Conservation (phyloP, 2,888 invertebrate genomes). For the Crematogaster levior region DNA sequence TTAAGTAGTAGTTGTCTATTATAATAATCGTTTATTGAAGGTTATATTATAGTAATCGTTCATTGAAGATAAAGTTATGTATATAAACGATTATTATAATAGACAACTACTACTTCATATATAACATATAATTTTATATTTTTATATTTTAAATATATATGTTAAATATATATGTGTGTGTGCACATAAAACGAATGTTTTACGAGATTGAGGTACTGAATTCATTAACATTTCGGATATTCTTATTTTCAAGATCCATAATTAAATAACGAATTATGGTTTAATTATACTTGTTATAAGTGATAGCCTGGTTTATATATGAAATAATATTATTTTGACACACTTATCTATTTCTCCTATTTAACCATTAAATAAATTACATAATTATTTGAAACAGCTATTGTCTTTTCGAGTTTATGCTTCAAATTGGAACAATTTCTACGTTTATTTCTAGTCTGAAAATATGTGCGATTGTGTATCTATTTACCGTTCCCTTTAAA, state of each 20-base stretch:
- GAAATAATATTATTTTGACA: neutral
- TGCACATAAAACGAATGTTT: too few relatives aligned
- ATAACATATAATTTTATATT: too few relatives aligned
- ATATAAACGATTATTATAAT: too few relatives aligned
- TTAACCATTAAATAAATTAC: neutral
- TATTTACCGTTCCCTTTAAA: neutral
- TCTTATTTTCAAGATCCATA: neutral
- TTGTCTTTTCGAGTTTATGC: neutral
- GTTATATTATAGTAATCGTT: too few relatives aligned
- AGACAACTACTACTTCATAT: too few relatives aligned
- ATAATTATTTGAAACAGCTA: neutral
- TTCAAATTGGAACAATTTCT: slow-evolving; percentile 7
- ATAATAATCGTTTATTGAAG: neutral
- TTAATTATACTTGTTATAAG: neutral
- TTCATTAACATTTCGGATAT: neutral
- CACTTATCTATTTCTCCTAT: neutral
- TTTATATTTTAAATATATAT: too few relatives aligned
- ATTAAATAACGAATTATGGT: neutral
- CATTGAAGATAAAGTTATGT: neutral
- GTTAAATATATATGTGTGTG: too few relatives aligned
- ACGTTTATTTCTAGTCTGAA: neutral
- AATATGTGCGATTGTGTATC: neutral
- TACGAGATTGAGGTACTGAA: neutral
- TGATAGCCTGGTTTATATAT: neutral
- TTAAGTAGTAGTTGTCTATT: neutral